Evolutionary conservation across 2,113 vertebrate species (phyloP).

Genomic region (Leptobrachium ailaonicum): DNA sequence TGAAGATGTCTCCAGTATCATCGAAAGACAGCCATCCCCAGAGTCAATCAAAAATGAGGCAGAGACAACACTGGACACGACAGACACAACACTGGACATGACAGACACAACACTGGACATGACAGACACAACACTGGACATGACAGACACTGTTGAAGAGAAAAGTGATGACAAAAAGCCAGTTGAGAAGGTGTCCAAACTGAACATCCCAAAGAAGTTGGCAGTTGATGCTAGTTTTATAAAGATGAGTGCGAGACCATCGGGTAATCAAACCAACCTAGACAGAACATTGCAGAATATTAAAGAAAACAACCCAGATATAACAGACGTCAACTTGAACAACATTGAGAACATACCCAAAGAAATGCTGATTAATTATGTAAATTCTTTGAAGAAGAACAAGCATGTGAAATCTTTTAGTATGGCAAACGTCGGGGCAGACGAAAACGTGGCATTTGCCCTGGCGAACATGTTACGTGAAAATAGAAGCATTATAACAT

Average conservation of each 20-base stretch:
- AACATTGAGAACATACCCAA: conserved; percentile 98
- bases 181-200: conserved; percentile 77
- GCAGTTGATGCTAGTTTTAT: conserved; percentile 78
- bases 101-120: conserved; percentile 15
- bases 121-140: too few species aligned
- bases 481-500: conserved; percentile 85
- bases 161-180: conserved; percentile 62
- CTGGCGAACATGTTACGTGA: conserved; percentile 95
- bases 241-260: conserved; percentile 90
- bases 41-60: conserved; percentile 18
- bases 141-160: conserved; percentile 15
- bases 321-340: conserved; percentile 94
- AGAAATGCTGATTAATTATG: conserved; percentile 91
- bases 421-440: conserved; percentile 89
- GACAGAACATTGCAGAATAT: conserved; percentile 86
- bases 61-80: conserved; percentile 10
- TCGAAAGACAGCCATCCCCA: conserved; percentile 38
- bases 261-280: conserved; percentile 93
- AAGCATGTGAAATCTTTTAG: conserved; percentile 86
- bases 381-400: conserved; percentile 89
- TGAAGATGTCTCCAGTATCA: not conserved
- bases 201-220: conserved; percentile 85
- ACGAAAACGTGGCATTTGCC: conserved; percentile 82
- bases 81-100: conserved; percentile 26
- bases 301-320: conserved; percentile 77